Conservation (phyloP, 2,888 invertebrate genomes). For the Patella caerulea region DNA sequence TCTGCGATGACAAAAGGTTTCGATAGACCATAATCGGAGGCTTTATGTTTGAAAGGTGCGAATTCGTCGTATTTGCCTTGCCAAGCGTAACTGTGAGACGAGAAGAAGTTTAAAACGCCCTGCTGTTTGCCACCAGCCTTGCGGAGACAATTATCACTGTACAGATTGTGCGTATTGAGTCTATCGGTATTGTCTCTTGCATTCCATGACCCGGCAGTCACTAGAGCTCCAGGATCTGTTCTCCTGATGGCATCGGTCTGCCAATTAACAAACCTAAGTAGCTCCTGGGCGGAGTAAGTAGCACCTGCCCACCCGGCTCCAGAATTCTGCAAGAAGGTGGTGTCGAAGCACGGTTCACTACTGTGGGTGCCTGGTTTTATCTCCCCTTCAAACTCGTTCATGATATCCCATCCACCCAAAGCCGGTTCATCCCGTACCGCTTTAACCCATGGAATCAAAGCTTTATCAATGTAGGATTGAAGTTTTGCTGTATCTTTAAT, state of each 20-base stretch:
- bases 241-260: slow-evolving; percentile 47
- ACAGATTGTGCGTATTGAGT: slow-evolving; percentile 41
- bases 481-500: slow-evolving; percentile 52
- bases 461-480: slow-evolving; percentile 57
- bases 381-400: slow-evolving; percentile 62
- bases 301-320: slow-evolving; percentile 60
- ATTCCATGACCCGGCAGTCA: slow-evolving; percentile 48
- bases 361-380: slow-evolving; percentile 39
- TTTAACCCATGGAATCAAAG: slow-evolving; percentile 54
- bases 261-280: slow-evolving; percentile 55
- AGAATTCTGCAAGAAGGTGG: slow-evolving; percentile 41
- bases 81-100: slow-evolving; percentile 47
- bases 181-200: slow-evolving; percentile 40
- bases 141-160: slow-evolving; percentile 45
- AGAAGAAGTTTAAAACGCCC: slow-evolving; percentile 48
- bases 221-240: slow-evolving; percentile 42
- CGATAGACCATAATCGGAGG: slow-evolving; percentile 25
- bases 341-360: slow-evolving; percentile 54
- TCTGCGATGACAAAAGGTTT: slow-evolving; percentile 37
- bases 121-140: slow-evolving; percentile 42
- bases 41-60: slow-evolving; percentile 38
- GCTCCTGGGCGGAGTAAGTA: slow-evolving; percentile 45
- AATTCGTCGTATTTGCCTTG: slow-evolving; percentile 33
- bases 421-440: slow-evolving; percentile 53
- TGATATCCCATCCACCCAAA: slow-evolving; percentile 63